Conservation (phyloP, 2,888 invertebrate genomes). For the Taphrorychus bicolor region DNA sequence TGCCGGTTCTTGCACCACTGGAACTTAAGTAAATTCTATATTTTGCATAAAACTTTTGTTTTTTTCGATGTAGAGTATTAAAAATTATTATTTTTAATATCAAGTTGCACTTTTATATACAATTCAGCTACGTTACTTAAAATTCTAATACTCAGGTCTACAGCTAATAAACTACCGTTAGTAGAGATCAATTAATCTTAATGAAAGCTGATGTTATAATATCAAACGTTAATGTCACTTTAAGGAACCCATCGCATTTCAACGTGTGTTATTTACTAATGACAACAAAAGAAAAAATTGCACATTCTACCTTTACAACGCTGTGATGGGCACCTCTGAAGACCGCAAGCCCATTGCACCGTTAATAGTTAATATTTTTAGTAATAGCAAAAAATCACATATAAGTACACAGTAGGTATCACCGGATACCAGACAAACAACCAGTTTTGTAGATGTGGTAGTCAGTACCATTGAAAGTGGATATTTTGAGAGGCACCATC, state of each 20-base stretch:
- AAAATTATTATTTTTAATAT: too few species aligned
- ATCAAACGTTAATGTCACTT: neutral
- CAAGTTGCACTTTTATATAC: too few species aligned
- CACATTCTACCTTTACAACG: too few species aligned
- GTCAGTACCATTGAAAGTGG: neutral
- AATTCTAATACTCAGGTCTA: too few species aligned
- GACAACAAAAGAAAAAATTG: neutral
- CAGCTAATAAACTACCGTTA: neutral
- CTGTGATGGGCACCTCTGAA: neutral
- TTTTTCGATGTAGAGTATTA: too few species aligned
- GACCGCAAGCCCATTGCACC: neutral
- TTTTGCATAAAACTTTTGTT: too few species aligned
- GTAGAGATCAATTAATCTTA: slow-evolving; percentile 18
- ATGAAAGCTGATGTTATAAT: slow-evolving; percentile 24
- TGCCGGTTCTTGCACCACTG: too few species aligned
- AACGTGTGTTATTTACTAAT: neutral
- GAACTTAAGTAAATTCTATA: too few species aligned
- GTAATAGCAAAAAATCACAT: neutral
- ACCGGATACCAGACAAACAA: neutral
- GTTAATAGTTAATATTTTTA: neutral
- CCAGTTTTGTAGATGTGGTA: neutral
- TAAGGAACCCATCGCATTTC: neutral
- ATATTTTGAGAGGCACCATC: too few species aligned
- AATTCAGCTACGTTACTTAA: too few species aligned
- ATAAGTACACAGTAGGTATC: neutral